Evolutionary conservation across 1,140 invertebrate species (phyloP).

Genomic region (Acromyrmex heyeri): DNA sequence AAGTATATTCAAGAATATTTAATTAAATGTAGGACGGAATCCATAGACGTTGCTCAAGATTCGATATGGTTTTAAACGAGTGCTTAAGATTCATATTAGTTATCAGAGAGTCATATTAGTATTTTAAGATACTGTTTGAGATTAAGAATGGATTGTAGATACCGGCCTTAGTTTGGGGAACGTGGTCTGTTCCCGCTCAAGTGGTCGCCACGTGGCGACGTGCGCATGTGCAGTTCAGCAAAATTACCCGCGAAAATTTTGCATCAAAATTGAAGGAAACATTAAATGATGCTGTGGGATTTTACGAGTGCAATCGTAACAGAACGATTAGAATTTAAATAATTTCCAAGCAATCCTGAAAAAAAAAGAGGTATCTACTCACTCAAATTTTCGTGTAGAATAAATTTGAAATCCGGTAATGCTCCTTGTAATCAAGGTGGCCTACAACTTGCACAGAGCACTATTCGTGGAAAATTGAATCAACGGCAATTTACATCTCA

Average conservation of each 20-base stretch:
- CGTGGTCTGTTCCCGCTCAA: neutral
- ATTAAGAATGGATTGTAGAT: too few species aligned
- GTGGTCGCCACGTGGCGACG: too few species aligned
- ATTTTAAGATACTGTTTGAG: too few species aligned
- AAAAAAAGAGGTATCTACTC: neutral
- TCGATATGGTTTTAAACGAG: too few species aligned
- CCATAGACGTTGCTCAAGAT: too few species aligned
- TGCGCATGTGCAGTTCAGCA: too few species aligned
- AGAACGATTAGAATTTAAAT: neutral
- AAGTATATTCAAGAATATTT: neutral
- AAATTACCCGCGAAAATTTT: neutral
- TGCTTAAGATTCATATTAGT: too few species aligned
- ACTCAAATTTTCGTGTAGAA: neutral
- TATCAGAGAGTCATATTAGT: too few species aligned
- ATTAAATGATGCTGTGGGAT: neutral
- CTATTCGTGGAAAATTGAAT: neutral
- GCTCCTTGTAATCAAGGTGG: neutral
- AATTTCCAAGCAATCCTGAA: neutral
- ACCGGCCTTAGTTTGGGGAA: neutral
- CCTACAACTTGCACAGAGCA: neutral
- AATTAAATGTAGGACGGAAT: neutral
- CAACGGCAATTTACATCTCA: too few species aligned
- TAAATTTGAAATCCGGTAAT: neutral
- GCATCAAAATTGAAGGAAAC: neutral
- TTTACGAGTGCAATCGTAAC: neutral